Evolutionary conservation across 2,113 vertebrate genomes (phyloP), one percentile per base, ranked within the genome.

Genomic region (Notechis scutatus): DNA sequence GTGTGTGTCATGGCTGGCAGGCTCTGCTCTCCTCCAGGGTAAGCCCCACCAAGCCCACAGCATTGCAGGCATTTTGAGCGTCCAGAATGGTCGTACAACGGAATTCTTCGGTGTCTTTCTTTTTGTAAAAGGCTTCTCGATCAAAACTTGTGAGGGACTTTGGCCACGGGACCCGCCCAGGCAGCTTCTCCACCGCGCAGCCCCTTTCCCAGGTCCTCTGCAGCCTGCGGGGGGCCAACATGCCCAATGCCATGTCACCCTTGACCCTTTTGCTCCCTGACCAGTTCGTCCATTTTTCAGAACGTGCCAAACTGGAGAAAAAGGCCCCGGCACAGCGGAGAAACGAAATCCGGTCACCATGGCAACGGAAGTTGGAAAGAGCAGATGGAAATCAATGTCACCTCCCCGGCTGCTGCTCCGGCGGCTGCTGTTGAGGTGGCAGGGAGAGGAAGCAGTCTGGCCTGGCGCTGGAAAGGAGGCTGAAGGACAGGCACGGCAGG

Each of bases 281-380:
- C 50, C n/a, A 11, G 47, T 42, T 81, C 11, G 2, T 21, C 92
- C 10, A 87, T 92, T 92, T 47, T 93, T 29, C 26, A n/a, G 91
- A 29, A 88, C 29, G 39, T 0, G 26, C 90, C 61, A 92, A 0
- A 89, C 93, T 45, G 90, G 92, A 95, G 92, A 87, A 52, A 85
- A 94, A 94, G 93, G 4, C 0, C 90, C 89, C 89, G 9, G 91
- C 8, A 21, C 0, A 91, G 90, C 94, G 92, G 92, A 94, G 94
- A 96, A 95, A 93, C 92, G 23, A 64, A 92, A 95, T 94, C 94
- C 86, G 86, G 96, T 95, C 95, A 85, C 96, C 93, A 95, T 90
- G 93, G 96, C 42, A 95, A 97, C 95, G 29, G 55, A 96, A 96
- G 96, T 96, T 96, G 94, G 95, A 88, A 92, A 91, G 94, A 91